Evolutionary conservation across 2,797 vertebrate genomes (phyloP).

Genomic region (Megaceryle alcyon): DNA sequence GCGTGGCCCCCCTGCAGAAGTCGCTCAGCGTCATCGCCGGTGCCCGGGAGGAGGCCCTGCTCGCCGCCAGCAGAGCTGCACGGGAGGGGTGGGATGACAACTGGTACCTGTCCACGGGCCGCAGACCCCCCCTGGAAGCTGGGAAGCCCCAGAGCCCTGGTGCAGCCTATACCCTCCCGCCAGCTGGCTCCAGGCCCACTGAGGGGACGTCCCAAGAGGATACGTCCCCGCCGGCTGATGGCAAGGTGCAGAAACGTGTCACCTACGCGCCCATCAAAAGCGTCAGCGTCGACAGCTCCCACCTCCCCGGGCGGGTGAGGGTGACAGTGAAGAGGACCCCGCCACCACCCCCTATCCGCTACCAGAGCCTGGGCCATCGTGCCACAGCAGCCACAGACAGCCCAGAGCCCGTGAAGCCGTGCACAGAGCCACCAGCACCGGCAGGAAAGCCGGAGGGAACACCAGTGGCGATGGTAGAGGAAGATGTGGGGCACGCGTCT

Average conservation of each 20-base stretch:
- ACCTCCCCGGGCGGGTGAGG: neutral
- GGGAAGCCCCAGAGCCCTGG: neutral
- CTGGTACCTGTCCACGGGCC: neutral
- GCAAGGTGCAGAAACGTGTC: slow-evolving; percentile 82
- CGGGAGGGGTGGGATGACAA: rapidly evolving
- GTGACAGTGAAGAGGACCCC: slow-evolving; percentile 39
- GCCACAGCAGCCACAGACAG: slow-evolving; percentile 70
- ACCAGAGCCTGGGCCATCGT: slow-evolving; percentile 68
- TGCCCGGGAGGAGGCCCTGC: slow-evolving; percentile 69
- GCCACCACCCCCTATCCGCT: slow-evolving; percentile 31
- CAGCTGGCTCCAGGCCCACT: slow-evolving; percentile 76
- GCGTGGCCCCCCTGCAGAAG: slow-evolving; percentile 84
- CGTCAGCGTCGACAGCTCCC: slow-evolving; percentile 56
- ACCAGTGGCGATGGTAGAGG: neutral
- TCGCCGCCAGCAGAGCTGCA: slow-evolving; percentile 54
- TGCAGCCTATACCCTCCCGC: slow-evolving; percentile 54
- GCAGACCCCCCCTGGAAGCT: rapidly evolving
- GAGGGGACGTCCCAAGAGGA: slow-evolving; percentile 76
- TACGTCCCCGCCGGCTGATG: slow-evolving; percentile 23
- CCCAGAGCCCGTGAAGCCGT: neutral
- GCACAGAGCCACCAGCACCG: rapidly evolving
- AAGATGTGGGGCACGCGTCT: rapidly evolving
- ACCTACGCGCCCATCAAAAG: slow-evolving; percentile 81
- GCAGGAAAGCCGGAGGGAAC: neutral
- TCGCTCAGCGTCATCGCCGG: slow-evolving; percentile 83